Evolutionary conservation across 2,113 vertebrate genomes (phyloP).

Genomic region (Calidris pygmaea): DNA sequence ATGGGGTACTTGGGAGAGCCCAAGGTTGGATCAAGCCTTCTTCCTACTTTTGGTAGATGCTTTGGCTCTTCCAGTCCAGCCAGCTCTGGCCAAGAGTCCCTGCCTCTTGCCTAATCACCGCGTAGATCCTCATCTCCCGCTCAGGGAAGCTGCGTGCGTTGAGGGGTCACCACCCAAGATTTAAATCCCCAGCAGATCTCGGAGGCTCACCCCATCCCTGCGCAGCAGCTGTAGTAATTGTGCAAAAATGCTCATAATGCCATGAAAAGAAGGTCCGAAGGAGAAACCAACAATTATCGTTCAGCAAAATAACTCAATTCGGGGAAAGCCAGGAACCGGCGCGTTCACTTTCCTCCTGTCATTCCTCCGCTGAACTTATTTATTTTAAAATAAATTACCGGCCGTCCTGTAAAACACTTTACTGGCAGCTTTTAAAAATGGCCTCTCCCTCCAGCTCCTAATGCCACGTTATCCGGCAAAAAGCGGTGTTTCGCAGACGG

Average conservation of each 20-base stretch:
- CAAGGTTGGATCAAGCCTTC: not conserved
- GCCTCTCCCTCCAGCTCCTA: slow-evolving; percentile 7
- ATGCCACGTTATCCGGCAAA: not conserved
- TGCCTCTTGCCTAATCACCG: not conserved
- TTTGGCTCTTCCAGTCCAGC: not conserved
- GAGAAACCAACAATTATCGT: slow-evolving; percentile 7
- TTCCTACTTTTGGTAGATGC: not conserved
- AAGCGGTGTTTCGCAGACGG: not conserved
- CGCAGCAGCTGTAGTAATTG: not conserved
- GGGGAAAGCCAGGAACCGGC: not conserved
- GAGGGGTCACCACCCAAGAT: not conserved
- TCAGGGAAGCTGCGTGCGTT: fast-evolving
- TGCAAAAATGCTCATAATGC: not conserved
- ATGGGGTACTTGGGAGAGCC: not conserved
- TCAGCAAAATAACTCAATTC: slow-evolving; percentile 12
- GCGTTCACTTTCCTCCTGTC: not conserved
- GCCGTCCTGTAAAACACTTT: slow-evolving; percentile 16
- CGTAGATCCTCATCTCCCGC: not conserved
- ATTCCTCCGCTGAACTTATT: not conserved
- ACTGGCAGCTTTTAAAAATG: slow-evolving; percentile 48
- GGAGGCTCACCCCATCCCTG: not conserved
- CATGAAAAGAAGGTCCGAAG: not conserved
- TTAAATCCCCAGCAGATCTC: not conserved
- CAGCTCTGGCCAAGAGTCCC: not conserved
- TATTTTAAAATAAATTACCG: slow-evolving; percentile 22